Conservation (phyloP, 1,140 invertebrate genomes). For the Calephelis virginiensis region DNA sequence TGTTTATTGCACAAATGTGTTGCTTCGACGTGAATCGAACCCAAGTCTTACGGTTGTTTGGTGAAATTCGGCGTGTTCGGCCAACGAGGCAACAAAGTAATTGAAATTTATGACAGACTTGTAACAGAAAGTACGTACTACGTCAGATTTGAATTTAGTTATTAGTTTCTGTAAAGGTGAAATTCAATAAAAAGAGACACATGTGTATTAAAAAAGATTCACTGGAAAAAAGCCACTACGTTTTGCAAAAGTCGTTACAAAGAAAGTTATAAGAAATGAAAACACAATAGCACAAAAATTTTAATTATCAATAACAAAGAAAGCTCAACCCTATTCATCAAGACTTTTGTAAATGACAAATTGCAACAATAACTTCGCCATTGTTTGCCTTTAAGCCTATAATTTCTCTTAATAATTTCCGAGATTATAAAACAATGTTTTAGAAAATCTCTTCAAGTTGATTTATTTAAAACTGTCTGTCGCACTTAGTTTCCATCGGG, state of each 20-base stretch:
- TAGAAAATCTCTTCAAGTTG: conserved; percentile 1
- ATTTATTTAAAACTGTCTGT: conserved; percentile 5
- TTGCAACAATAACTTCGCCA: conserved; percentile 11
- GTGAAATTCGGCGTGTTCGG: too few relatives aligned
- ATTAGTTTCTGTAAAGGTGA: too few relatives aligned
- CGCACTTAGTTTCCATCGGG: conserved; percentile 3
- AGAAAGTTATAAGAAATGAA: neutral
- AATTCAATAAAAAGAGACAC: too few relatives aligned
- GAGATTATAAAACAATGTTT: conserved; percentile 15
- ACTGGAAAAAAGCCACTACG: too few relatives aligned
- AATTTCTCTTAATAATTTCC: conserved; percentile 13
- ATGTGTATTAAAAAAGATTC: too few relatives aligned
- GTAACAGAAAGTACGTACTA: too few relatives aligned
- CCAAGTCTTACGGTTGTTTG: too few relatives aligned
- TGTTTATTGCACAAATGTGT: too few relatives aligned
- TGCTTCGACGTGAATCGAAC: too few relatives aligned
- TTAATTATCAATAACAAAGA: conserved; percentile 6
- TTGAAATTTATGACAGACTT: too few relatives aligned
- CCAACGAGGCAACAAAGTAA: too few relatives aligned
- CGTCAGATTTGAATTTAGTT: too few relatives aligned
- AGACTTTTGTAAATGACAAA: conserved; percentile 9
- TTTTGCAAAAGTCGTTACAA: neutral
- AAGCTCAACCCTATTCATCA: conserved; percentile 11
- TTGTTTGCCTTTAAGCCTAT: conserved; percentile 5
- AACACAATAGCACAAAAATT: conserved; percentile 7